phyloP scores from a whole-genome alignment of 2,797 vertebrate genomes.

The Echiichthys vipera region DNA sequence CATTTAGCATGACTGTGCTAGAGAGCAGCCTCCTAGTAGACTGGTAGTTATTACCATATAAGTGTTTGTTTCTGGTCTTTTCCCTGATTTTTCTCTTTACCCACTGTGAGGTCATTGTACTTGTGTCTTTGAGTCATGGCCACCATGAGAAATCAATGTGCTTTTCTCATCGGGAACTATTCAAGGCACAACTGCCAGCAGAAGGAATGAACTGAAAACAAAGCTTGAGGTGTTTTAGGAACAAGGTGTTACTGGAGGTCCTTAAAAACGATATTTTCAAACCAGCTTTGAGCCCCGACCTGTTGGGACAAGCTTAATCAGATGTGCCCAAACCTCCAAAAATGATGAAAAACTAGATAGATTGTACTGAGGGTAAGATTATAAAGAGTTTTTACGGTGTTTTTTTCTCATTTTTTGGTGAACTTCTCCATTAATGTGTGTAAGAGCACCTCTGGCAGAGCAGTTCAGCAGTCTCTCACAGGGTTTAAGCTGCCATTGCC shows the following conservation, averaged over 20 bases:
- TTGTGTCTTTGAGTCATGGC: background rate
- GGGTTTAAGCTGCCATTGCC: constrained; percentile 47
- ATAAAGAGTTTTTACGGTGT: background rate
- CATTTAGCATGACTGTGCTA: background rate
- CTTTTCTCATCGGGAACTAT: background rate
- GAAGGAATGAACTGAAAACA: background rate
- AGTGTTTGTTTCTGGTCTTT: background rate
- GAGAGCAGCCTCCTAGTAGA: background rate
- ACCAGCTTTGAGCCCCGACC: background rate
- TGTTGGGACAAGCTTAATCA: background rate
- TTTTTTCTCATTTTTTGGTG: background rate
- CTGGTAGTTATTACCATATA: background rate
- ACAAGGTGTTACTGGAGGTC: background rate
- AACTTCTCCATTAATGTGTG: constrained; percentile 17
- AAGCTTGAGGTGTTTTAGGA: background rate
- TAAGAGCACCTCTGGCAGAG: background rate
- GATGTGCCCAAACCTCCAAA: background rate
- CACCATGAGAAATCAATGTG: background rate
- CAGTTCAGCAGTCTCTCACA: constrained; percentile 19
- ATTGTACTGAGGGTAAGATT: background rate
- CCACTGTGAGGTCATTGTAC: background rate
- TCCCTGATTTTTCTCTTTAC: background rate
- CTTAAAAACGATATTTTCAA: no score
- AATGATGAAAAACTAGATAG: background rate
- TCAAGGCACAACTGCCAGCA: background rate